phyloP scores from a whole-genome alignment of 1,140 invertebrate genomes.

The Sminthurides bifidus region DNA sequence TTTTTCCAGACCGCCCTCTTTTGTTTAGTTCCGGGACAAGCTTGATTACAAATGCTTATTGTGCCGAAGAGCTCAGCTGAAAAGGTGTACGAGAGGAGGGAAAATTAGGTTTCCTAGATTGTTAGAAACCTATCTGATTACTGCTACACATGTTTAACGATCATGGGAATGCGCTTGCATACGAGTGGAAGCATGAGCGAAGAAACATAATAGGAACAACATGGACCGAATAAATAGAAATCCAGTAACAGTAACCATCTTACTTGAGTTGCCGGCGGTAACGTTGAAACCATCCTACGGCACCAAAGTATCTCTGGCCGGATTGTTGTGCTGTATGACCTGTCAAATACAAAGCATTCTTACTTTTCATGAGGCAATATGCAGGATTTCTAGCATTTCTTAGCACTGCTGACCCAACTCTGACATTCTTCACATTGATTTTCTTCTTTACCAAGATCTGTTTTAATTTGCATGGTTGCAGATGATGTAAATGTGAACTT shows the following conservation, averaged over 20 bases:
- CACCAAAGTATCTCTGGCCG: constrained; percentile 1
- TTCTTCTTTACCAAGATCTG: neutral
- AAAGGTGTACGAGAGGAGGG: no score
- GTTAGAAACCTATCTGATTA: no score
- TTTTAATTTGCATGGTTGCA: neutral
- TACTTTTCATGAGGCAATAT: no score
- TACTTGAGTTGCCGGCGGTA: constrained; percentile 5
- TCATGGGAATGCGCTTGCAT: neutral
- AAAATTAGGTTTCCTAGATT: no score
- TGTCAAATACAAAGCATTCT: neutral
- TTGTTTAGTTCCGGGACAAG: no score
- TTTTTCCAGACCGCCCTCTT: no score
- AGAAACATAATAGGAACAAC: no score
- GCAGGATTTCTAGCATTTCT: neutral
- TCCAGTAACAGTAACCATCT: neutral
- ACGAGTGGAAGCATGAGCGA: no score
- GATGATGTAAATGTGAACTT: neutral
- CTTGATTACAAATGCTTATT: no score
- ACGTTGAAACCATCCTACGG: constrained; percentile 5
- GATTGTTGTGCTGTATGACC: neutral
- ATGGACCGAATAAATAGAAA: neutral
- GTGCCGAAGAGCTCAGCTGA: no score
- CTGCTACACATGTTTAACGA: no score
- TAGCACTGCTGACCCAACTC: neutral
- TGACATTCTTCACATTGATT: neutral